Percentiles rank a stretch among this genome's conserved stretches.
These are phyloP conservation scores for Euproctis similis DNA, from an alignment of 2,888 invertebrate species.

Conservation along the genomic window DNA sequence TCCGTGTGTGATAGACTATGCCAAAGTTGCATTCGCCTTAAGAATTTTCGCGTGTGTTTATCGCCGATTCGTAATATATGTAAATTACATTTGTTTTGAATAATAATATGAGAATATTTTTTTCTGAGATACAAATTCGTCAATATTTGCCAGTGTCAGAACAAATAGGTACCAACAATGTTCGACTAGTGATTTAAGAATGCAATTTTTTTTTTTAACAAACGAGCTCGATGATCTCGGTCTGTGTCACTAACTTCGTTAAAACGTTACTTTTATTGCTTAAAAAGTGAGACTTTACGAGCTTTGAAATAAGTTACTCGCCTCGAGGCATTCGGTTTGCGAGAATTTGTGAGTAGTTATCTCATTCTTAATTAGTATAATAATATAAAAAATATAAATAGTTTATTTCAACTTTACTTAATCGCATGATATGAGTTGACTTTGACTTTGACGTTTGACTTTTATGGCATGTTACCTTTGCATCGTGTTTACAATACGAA, in stretches of 20 bases:
- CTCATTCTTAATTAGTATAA: constrained; percentile 53
- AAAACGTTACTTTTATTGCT: constrained; percentile 71
- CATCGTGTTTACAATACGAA: constrained; percentile 33
- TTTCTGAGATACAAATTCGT: constrained; percentile 33
- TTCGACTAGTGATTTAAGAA: constrained; percentile 57
- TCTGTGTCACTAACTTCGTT: constrained; percentile 51
- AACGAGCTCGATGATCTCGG: constrained; percentile 43
- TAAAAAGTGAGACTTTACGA: constrained; percentile 71
- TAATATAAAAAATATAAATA: too few relatives aligned
- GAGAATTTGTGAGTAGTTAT: constrained; percentile 56
- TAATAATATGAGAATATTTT: constrained; percentile 2
- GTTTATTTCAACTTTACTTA: constrained; percentile 27
- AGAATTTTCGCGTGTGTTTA: constrained; percentile 49
- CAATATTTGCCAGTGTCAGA: constrained; percentile 55
- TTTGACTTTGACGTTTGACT: background rate
- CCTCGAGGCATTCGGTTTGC: constrained; percentile 47
- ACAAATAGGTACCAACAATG: constrained; percentile 51
- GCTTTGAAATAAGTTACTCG: constrained; percentile 69
- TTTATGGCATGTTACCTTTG: constrained; percentile 9
- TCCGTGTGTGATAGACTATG: constrained; percentile 63
- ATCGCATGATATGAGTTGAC: constrained; percentile 23
- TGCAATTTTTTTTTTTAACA: constrained; percentile 38
- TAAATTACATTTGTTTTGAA: too few relatives aligned
- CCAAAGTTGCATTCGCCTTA: constrained; percentile 48
- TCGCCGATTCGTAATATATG: constrained; percentile 17